Conservation (phyloP, 1,140 invertebrate species). For the Limonius californicus region DNA sequence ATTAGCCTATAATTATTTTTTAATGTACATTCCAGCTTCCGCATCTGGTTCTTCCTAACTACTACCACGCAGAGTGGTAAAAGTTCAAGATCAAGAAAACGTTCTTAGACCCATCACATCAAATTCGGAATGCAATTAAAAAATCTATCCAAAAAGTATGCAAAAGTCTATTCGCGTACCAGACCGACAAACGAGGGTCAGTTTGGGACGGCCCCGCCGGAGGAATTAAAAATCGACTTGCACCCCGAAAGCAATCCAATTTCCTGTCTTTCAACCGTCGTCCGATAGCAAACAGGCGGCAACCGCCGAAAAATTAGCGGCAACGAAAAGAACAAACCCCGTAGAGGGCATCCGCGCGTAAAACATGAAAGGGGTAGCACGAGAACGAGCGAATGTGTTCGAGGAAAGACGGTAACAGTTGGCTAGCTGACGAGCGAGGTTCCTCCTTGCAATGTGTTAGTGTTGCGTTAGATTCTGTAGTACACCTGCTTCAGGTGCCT, state of each 20-base stretch:
- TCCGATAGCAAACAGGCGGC: background rate
- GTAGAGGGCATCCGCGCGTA: background rate
- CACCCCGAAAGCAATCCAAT: background rate
- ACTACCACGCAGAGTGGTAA: too few relatives aligned
- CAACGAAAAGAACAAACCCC: too few relatives aligned
- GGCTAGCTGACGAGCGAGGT: background rate
- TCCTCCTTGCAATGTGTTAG: background rate
- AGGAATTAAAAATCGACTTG: too few relatives aligned
- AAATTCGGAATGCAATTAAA: too few relatives aligned
- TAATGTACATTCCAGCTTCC: too few relatives aligned
- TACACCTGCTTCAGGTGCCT: background rate
- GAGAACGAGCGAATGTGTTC: background rate
- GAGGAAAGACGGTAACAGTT: background rate
- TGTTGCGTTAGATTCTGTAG: conserved; percentile 1
- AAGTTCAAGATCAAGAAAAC: too few relatives aligned
- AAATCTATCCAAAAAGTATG: background rate
- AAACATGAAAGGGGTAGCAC: background rate
- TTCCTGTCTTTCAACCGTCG: background rate
- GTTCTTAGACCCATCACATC: too few relatives aligned
- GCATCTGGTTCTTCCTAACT: too few relatives aligned
- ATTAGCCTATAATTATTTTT: too few relatives aligned
- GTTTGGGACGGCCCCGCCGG: too few relatives aligned
- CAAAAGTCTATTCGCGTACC: background rate
- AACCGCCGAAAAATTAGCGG: background rate
- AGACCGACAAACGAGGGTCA: too few relatives aligned